Conservation (phyloP, 2,888 invertebrate species). For the Formica aserva region DNA sequence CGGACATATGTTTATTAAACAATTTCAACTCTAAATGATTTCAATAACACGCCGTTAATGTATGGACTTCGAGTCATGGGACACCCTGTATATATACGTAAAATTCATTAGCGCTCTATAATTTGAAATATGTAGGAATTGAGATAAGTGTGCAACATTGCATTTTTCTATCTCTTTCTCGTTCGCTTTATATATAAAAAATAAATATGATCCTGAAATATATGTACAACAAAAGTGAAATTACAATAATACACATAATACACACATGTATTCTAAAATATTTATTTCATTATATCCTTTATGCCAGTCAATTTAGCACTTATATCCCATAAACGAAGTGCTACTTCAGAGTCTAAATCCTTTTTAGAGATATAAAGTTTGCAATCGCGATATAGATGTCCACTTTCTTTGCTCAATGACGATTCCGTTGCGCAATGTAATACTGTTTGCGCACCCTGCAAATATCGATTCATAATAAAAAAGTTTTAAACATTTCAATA, state of each 20-base stretch:
- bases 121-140: slow-evolving; percentile 28
- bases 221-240: slow-evolving; percentile 48
- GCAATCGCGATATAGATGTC: slow-evolving; percentile 92
- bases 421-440: slow-evolving; percentile 92
- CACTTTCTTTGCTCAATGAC: slow-evolving; percentile 88
- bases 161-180: neutral
- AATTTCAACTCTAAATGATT: no score
- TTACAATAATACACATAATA: slow-evolving; percentile 22
- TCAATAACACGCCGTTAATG: no score
- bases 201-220: slow-evolving; percentile 60
- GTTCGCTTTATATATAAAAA: slow-evolving; percentile 59
- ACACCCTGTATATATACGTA: neutral
- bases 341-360: slow-evolving; percentile 88
- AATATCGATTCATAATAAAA: slow-evolving; percentile 34
- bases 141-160: slow-evolving; percentile 4
- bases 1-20: no score
- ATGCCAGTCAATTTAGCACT: slow-evolving; percentile 87
- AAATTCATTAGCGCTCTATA: neutral
- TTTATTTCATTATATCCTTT: slow-evolving; percentile 65
- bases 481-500: neutral
- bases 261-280: slow-evolving; percentile 36
- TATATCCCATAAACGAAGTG: slow-evolving; percentile 90
- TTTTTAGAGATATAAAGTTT: slow-evolving; percentile 88
- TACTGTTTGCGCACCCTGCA: slow-evolving; percentile 93
- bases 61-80: no score